These are phyloP conservation scores for Caenorhabditis afra DNA, from an alignment of 2,888 invertebrate genomes.

Conservation along the genomic window DNA sequence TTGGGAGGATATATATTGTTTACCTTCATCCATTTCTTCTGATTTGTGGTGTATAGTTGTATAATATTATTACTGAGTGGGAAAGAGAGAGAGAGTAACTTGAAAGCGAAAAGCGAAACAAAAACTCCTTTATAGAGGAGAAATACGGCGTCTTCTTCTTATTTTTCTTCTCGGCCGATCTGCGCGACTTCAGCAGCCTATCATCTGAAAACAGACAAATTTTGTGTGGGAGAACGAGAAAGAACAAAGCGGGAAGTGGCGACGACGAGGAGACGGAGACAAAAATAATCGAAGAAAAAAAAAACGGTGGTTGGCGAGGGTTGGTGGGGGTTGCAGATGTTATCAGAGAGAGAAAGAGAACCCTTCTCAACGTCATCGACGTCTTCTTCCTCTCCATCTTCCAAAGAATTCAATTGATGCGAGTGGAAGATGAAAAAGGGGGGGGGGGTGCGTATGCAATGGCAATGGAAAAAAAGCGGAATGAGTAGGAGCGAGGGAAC, in stretches of 20 bases:
- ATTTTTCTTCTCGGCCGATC: constrained; percentile 17
- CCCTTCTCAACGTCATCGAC: not conserved
- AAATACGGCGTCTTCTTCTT: constrained; percentile 4
- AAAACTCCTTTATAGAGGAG: constrained; percentile 1
- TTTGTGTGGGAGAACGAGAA: constrained; percentile 11
- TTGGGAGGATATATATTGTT: not conserved
- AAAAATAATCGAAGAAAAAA: constrained; percentile 13
- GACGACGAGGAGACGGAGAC: not conserved
- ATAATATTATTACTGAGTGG: no score
- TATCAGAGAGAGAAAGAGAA: constrained; percentile 27
- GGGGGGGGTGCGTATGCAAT: constrained; percentile 40
- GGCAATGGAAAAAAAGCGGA: constrained; percentile 45
- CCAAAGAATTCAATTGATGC: constrained; percentile 37
- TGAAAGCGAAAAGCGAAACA: constrained; percentile 17
- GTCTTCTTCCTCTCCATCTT: not conserved
- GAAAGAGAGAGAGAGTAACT: not conserved
- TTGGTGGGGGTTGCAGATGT: constrained; percentile 29
- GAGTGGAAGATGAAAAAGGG: constrained; percentile 21
- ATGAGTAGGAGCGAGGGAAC: constrained; percentile 18
- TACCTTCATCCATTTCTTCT: constrained; percentile 56
- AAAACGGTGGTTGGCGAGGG: constrained; percentile 6
- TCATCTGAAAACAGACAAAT: constrained; percentile 40
- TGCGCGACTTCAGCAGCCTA: constrained; percentile 34
- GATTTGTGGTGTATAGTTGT: constrained; percentile 17
- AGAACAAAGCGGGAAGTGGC: constrained; percentile 23